Evolutionary conservation across 2,888 invertebrate species (phyloP).

Genomic region (Lasioglossum lativentre): DNA sequence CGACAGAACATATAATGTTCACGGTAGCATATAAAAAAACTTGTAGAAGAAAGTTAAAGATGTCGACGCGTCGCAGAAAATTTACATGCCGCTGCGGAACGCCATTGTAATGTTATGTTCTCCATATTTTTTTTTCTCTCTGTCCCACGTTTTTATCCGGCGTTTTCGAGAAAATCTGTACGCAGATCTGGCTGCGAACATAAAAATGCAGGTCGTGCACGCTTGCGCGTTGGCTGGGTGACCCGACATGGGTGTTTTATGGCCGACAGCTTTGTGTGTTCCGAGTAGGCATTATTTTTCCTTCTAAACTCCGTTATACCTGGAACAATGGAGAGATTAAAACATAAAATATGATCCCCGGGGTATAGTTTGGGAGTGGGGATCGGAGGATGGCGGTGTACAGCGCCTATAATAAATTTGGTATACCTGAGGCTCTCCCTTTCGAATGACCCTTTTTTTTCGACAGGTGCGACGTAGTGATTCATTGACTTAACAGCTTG

Average conservation of each 20-base stretch:
- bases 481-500: constrained; percentile 42
- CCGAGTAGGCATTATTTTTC: constrained; percentile 84
- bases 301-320: constrained; percentile 84
- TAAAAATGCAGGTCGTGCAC: constrained; percentile 84
- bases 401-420: constrained; percentile 72
- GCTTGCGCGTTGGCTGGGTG: constrained; percentile 75
- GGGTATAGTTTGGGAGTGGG: constrained; percentile 67
- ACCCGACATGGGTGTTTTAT: constrained; percentile 82
- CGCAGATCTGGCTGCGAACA: constrained; percentile 80
- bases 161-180: constrained; percentile 80
- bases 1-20: neutral
- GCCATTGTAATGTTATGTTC: constrained; percentile 44
- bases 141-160: constrained; percentile 60
- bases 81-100: constrained; percentile 39
- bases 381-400: constrained; percentile 46
- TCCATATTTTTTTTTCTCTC: constrained; percentile 34
- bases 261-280: constrained; percentile 83
- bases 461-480: constrained; percentile 54
- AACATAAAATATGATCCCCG: constrained; percentile 83
- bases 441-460: constrained; percentile 63
- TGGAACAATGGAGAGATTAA: constrained; percentile 84
- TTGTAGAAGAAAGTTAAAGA: constrained; percentile 14
- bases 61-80: constrained; percentile 5
- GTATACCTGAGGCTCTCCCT: constrained; percentile 68
- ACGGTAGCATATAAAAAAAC: neutral